Conservation (phyloP, 2,113 vertebrate genomes). For the rat (Rattus norvegicus) region DNA sequence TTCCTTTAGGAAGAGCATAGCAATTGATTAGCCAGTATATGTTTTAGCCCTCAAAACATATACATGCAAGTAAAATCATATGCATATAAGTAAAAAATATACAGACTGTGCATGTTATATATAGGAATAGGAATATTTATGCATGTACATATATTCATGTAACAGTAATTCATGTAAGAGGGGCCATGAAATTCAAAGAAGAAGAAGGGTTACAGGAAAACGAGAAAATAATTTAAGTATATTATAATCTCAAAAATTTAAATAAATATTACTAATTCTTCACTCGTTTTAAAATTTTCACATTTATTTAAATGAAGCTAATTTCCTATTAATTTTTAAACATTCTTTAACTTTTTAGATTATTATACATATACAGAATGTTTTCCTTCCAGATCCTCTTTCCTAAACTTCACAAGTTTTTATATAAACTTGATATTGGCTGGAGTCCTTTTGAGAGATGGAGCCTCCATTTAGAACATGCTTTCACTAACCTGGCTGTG, state of each 20-base stretch:
- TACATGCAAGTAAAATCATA: background rate
- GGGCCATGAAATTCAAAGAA: background rate
- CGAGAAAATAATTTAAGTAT: background rate
- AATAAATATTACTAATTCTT: background rate
- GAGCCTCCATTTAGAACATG: background rate
- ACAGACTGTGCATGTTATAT: background rate
- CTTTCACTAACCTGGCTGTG: background rate
- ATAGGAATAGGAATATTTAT: background rate
- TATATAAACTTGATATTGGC: too few relatives aligned
- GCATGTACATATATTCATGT: background rate
- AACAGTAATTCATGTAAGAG: too few relatives aligned
- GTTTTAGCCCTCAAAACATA: background rate
- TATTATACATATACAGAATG: background rate
- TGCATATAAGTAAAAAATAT: background rate
- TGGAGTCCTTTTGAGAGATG: background rate
- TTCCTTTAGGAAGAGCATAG: too few relatives aligned
- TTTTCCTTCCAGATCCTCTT: accelerated
- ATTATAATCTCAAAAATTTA: background rate
- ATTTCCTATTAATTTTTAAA: background rate
- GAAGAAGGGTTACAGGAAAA: background rate
- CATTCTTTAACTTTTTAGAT: background rate
- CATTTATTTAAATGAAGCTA: background rate
- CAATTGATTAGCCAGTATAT: background rate
- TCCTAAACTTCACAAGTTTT: background rate
- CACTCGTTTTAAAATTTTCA: background rate